These are phyloP conservation scores for Gastrophryne carolinensis DNA, from an alignment of 2,797 vertebrate species.

Conservation along the genomic window DNA sequence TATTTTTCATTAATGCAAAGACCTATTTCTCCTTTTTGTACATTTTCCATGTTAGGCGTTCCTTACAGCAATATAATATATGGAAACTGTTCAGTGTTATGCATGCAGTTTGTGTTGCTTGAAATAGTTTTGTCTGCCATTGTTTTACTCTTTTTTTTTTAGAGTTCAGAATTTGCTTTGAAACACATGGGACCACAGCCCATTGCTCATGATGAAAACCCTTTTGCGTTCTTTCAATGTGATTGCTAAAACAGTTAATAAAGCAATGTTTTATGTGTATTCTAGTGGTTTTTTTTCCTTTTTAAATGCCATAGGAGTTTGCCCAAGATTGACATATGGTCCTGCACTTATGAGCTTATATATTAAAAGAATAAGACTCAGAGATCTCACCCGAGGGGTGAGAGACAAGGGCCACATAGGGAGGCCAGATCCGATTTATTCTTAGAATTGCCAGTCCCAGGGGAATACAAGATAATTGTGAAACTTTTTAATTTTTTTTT, in stretches of 20 bases:
- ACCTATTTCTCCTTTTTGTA: constrained; percentile 99
- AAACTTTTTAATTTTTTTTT: no score
- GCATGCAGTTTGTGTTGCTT: constrained; percentile 96
- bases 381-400: no score
- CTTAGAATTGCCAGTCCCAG: no score
- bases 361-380: no score
- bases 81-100: constrained; percentile 80
- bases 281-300: not conserved
- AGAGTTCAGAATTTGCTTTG: constrained; percentile 70
- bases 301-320: no score
- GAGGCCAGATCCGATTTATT: no score
- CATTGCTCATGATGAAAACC: constrained; percentile 62
- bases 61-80: constrained; percentile 97
- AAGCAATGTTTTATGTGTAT: constrained; percentile 96
- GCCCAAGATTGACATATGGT: no score
- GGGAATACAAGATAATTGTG: no score
- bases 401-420: no score
- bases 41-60: constrained; percentile 93
- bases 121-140: constrained; percentile 80
- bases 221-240: constrained; percentile 77
- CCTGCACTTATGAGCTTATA: no score
- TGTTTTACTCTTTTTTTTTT: constrained; percentile 72
- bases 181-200: constrained; percentile 69
- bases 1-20: constrained; percentile 99
- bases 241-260: constrained; percentile 96